A percentile compares a stretch with the other conserved stretches of the same genome.
These are phyloP conservation scores for Trichonephila inaurata DNA, from an alignment of 1,140 invertebrate genomes.

Conservation along the genomic window DNA sequence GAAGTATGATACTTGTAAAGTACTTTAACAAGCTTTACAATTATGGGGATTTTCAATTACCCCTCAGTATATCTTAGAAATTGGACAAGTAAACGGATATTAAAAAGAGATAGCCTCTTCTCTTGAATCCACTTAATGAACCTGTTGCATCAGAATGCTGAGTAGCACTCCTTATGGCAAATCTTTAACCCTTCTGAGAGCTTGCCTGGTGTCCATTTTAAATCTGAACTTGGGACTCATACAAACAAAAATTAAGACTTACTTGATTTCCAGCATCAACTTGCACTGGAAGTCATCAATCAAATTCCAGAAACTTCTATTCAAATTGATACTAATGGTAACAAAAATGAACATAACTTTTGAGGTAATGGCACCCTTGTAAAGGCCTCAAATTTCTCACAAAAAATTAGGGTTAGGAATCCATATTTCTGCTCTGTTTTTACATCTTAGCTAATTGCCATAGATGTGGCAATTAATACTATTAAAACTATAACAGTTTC, in stretches of 20 bases:
- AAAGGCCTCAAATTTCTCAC: not conserved
- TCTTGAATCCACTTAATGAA: not conserved
- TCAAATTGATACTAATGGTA: not conserved
- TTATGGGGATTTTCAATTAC: not conserved
- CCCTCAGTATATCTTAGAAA: not conserved
- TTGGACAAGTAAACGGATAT: not conserved
- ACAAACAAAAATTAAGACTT: not conserved
- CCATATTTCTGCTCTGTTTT: not conserved
- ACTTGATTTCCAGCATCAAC: no score
- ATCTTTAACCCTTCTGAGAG: not conserved
- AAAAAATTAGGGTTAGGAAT: not conserved
- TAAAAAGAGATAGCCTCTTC: not conserved
- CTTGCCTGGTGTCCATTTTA: not conserved
- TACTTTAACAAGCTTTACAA: not conserved
- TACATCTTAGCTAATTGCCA: not conserved
- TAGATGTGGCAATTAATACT: not conserved
- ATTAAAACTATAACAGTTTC: not conserved
- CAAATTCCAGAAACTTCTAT: not conserved
- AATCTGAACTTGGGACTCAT: not conserved
- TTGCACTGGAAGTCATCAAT: no score
- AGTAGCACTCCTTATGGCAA: no score
- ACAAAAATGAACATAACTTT: not conserved
- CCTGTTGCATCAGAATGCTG: not conserved
- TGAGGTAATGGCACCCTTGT: not conserved
- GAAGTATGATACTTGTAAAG: not conserved